A percentile compares a stretch with the other conserved stretches of the same genome.
phyloP scores from a whole-genome alignment of 2,797 vertebrate genomes.

The Lutjanus argentimaculatus region DNA sequence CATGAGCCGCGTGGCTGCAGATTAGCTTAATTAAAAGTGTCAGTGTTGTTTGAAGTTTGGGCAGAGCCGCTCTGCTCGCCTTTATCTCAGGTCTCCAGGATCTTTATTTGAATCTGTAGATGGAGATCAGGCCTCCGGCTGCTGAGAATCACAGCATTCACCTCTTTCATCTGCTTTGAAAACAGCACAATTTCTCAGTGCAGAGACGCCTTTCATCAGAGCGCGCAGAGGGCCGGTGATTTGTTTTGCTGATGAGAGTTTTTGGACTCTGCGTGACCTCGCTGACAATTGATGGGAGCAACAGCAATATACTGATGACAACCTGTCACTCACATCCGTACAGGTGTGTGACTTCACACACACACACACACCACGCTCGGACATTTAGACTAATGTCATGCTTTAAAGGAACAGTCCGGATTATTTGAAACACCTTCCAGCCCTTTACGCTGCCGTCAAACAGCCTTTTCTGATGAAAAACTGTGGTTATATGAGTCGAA shows the following conservation, averaged over 20 bases:
- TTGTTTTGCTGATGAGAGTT: constrained; percentile 52
- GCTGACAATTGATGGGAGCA: not conserved
- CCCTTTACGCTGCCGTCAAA: too few relatives aligned
- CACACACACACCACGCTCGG: too few relatives aligned
- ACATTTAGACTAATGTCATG: too few relatives aligned
- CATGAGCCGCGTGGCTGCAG: constrained; percentile 12
- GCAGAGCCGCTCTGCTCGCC: constrained; percentile 17
- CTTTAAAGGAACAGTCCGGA: too few relatives aligned
- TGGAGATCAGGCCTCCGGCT: constrained; percentile 52
- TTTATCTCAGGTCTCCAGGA: constrained; percentile 63
- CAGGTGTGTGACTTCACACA: not conserved
- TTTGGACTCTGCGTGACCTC: constrained; percentile 55
- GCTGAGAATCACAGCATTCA: constrained; percentile 33
- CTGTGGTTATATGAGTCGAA: too few relatives aligned
- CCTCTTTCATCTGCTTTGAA: constrained; percentile 63
- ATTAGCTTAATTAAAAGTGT: constrained; percentile 63
- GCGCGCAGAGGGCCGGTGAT: constrained; percentile 10
- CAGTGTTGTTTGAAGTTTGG: constrained; percentile 58
- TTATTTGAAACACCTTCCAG: too few relatives aligned
- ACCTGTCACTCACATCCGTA: not conserved
- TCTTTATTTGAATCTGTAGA: constrained; percentile 63
- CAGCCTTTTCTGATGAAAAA: too few relatives aligned
- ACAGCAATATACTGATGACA: not conserved
- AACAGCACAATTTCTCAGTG: constrained; percentile 34
- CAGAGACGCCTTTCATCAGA: constrained; percentile 56